Percentiles rank a stretch among this genome's conserved stretches.
These are phyloP conservation scores for Clinocottus analis DNA, from an alignment of 2,113 vertebrate species.

Conservation along the genomic window DNA sequence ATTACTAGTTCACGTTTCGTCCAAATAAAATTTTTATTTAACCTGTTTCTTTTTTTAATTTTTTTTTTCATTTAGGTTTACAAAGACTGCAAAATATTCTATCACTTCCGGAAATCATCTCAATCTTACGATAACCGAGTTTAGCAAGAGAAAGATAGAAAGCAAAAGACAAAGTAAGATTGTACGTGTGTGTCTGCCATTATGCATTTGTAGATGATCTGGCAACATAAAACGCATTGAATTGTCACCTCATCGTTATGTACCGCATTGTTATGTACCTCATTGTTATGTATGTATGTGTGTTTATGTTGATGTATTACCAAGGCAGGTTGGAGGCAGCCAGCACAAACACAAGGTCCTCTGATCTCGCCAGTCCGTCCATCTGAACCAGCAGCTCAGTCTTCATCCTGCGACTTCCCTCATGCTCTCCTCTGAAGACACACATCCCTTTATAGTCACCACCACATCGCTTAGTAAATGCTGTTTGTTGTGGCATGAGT, in stretches of 20 bases:
- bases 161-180: not conserved
- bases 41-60: not conserved
- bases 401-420: slow-evolving; percentile 96
- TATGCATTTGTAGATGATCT: not conserved
- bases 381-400: slow-evolving; percentile 97
- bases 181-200: not conserved
- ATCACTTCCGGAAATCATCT: not conserved
- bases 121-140: not conserved
- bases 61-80: not conserved
- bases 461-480: no score
- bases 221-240: not conserved
- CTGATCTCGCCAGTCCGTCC: slow-evolving; percentile 94
- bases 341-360: slow-evolving; percentile 97
- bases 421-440: slow-evolving; percentile 89
- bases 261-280: no score
- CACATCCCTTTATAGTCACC: not conserved
- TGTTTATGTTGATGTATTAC: slow-evolving; percentile 78
- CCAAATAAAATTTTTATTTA: not conserved
- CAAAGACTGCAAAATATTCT: not conserved
- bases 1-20: not conserved
- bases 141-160: not conserved
- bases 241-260: no score
- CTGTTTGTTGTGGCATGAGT: not conserved
- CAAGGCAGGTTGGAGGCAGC: slow-evolving; percentile 96
- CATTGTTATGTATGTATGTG: not conserved